Conservation (phyloP, 2,888 invertebrate genomes). For the Drosophila basisetae region DNA sequence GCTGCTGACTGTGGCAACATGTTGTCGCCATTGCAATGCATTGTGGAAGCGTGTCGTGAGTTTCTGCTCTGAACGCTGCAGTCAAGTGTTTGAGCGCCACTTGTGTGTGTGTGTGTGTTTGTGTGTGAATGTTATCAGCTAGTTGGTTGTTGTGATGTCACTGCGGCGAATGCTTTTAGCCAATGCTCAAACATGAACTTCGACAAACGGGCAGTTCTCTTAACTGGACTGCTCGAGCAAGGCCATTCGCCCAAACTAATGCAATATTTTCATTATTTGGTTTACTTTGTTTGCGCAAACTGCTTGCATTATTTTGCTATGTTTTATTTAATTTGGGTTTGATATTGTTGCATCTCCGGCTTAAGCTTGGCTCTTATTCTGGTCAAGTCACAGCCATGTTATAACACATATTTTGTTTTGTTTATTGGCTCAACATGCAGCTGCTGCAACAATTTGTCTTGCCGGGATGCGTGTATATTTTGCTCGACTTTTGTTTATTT, state of each 20-base stretch:
- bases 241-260: constrained; percentile 68
- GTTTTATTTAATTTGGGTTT: constrained; percentile 76
- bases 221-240: constrained; percentile 3
- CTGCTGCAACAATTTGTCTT: constrained; percentile 80
- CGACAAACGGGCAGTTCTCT: constrained; percentile 14
- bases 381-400: constrained; percentile 10
- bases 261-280: constrained; percentile 81
- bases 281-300: constrained; percentile 55
- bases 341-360: constrained; percentile 60
- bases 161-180: constrained; percentile 81
- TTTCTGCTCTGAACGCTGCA: constrained; percentile 59
- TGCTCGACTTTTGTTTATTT: constrained; percentile 66
- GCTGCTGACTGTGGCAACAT: constrained; percentile 60
- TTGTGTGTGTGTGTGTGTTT: constrained; percentile 19
- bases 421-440: constrained; percentile 79
- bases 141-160: constrained; percentile 66
- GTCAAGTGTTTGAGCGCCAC: constrained; percentile 62
- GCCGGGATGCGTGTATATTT: constrained; percentile 50
- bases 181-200: constrained; percentile 51
- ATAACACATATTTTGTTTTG: constrained; percentile 44
- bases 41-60: constrained; percentile 74
- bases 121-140: constrained; percentile 64
- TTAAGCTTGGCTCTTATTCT: constrained; percentile 13
- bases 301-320: constrained; percentile 57
- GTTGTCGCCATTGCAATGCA: constrained; percentile 65